These are phyloP conservation scores for Gallinago media DNA, from an alignment of 2,113 vertebrate species.

Conservation along the genomic window DNA sequence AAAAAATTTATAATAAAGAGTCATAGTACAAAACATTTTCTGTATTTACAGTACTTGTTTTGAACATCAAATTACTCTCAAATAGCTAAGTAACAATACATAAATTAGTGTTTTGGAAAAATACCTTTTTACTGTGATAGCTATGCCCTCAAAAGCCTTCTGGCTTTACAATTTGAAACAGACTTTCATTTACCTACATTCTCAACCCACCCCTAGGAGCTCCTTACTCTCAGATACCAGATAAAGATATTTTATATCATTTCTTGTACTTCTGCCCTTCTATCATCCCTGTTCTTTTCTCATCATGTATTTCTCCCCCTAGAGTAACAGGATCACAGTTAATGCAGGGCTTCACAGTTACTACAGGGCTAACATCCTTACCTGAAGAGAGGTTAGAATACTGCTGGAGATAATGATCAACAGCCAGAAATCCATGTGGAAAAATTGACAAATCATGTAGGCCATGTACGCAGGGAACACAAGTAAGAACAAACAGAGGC, in stretches of 20 bases:
- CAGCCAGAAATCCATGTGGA: slow-evolving; percentile 99
- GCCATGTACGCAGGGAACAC: slow-evolving; percentile 98
- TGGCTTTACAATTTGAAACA: background rate
- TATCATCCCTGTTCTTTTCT: background rate
- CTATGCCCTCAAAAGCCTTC: background rate
- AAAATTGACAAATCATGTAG: slow-evolving; percentile 99
- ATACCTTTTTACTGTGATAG: background rate
- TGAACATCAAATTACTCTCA: background rate
- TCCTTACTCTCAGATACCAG: background rate
- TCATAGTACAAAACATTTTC: background rate
- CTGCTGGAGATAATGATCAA: slow-evolving; percentile 98
- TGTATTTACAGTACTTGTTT: background rate
- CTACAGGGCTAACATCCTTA: slow-evolving; percentile 52
- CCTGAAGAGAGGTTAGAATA: slow-evolving; percentile 97
- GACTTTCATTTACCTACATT: background rate
- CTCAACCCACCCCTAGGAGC: background rate
- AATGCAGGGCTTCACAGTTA: background rate
- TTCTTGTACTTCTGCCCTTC: background rate
- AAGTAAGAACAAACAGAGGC: slow-evolving; percentile 92
- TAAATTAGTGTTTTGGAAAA: background rate
- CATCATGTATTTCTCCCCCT: background rate
- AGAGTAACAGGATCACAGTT: background rate
- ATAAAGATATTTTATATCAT: background rate
- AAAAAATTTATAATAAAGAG: background rate
- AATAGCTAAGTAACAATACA: background rate